Base-by-base conservation (phyloP, 2,113 vertebrate species). In the Gallinago media region DNA sequence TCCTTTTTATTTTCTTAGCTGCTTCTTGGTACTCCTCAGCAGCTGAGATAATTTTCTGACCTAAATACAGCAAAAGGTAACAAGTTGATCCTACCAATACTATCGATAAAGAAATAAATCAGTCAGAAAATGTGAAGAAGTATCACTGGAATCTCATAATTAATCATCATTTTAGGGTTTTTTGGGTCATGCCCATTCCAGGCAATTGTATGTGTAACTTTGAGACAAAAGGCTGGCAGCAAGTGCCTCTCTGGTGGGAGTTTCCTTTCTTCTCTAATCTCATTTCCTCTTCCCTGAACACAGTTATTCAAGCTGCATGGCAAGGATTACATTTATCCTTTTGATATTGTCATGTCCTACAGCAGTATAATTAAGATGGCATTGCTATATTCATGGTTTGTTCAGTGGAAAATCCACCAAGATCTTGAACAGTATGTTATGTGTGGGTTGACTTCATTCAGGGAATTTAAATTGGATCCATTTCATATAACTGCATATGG, bases 401-500 rank as follows among this genome's bases (percentile, higher is more conserved):
- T 91, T 85, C 83, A 59, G 68, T 87, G 74, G 79, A 94, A 94
- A 96, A 91, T 80, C 76, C 74, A 80, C 93, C 44, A 29, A 90
- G 77, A 82, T 93, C 91, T 73, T 94, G 74, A 94, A 74, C 80
- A 96, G 87, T 67, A 50, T 90, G 47, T 36, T 93, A 58, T 72
- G 85, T 94, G 81, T 96, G 88, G 82, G 87, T 83, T 85, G 76
- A 76, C 54, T 94, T 93, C 27, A 90, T 94, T 97, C 89, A 83
- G 70, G 55, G 78, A 94, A 79, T 88, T 78, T 81, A 88, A 93
- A 94, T 94, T 92, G 96, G 94, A 96, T 97, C 79, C 29, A 86
- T 97, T 96, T 96, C 94, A 93, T 36, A 32, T 94, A 95, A 97
- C 88, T 90, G 78, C 93, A 86, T 95, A 96, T 92, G 89, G 94